Base-by-base conservation (phyloP, 64 coral and sea anemone species). In the Stichodactyla mertensii region DNA sequence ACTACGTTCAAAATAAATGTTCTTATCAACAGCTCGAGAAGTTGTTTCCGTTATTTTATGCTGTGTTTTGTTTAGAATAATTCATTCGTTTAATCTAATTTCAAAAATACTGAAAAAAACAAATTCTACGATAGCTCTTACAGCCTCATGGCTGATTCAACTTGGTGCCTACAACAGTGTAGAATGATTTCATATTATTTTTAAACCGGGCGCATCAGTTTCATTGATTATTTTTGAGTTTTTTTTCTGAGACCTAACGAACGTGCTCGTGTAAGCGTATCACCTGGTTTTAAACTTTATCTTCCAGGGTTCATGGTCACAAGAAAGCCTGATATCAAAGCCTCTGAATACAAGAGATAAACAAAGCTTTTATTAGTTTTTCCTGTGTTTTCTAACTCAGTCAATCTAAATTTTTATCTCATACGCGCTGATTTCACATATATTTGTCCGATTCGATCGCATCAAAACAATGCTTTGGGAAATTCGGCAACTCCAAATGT, bases 261-360 rank as follows among this genome's bases (percentile, higher is more conserved):
- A 74, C 24, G 69, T 27, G 69, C 22, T 74, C 36, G 69, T 74
- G 26, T 66, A 22, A 66, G 62, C 62, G 18, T n/a, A 66, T 74
- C 69, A 74, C 23, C 69, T 74, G 69, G 69, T 31, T 74, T 11
- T 31, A 20, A 27, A 23, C 69, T 74, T 74, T 74, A 74, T 74
- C 69, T 74, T 74, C 24, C 22, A 74, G 69, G 26, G 69, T 74
- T 74, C 69, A 31, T 74, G 69, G 69, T 74, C 69, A 74, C 10
- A 74, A 66, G 22, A 26, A 74, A 31, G 36, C 69, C 23, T 74
- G 69, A 74, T 31, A 74, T 74, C 69, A 74, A 74, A 74, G 7
- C 69, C 69, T 20, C 23, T 26, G 20, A 74, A 74, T 36, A 74
- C 23, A 5, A 74, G 22, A 74, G 6, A 74, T 74, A 27, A 74